Evolutionary conservation across 2,888 invertebrate genomes (phyloP).

Genomic region (Acanthopleura granulata): DNA sequence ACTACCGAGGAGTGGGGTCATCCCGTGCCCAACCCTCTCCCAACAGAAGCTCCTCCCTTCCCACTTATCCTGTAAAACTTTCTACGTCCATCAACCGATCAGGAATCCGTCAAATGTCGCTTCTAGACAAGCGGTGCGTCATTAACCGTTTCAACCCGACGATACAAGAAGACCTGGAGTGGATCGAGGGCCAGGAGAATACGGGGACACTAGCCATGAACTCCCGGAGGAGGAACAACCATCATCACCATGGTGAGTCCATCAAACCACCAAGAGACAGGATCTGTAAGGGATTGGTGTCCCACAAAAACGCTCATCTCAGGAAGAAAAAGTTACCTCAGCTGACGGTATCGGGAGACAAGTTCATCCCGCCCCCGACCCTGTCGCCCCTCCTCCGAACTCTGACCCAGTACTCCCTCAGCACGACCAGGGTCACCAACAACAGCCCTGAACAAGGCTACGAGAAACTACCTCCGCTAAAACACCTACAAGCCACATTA

Average conservation of each 20-base stretch:
- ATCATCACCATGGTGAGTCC: constrained; percentile 30
- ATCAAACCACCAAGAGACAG: neutral
- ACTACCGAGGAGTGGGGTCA: neutral
- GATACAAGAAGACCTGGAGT: constrained; percentile 48
- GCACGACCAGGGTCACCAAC: constrained; percentile 48
- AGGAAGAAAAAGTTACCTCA: constrained; percentile 26
- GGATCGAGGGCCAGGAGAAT: constrained; percentile 50
- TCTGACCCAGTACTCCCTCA: constrained; percentile 58
- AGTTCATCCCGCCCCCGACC: constrained; percentile 44
- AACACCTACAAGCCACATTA: constrained; percentile 53
- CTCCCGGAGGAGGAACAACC: neutral
- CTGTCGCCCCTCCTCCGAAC: constrained; percentile 54
- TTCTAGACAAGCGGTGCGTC: constrained; percentile 53
- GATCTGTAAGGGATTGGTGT: neutral
- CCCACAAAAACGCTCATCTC: neutral
- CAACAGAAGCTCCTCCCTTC: neutral
- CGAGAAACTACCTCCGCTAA: constrained; percentile 55
- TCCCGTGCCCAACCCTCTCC: too few relatives aligned
- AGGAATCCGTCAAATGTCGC: constrained; percentile 36
- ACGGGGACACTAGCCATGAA: constrained; percentile 54
- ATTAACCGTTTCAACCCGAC: constrained; percentile 42
- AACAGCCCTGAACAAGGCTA: constrained; percentile 52
- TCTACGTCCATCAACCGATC: neutral
- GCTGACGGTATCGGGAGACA: constrained; percentile 52
- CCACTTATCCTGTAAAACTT: neutral